Percentiles rank a stretch among this genome's conserved stretches.
Conservation (phyloP, 2,797 vertebrate genomes). For the Myotis vivesi region DNA sequence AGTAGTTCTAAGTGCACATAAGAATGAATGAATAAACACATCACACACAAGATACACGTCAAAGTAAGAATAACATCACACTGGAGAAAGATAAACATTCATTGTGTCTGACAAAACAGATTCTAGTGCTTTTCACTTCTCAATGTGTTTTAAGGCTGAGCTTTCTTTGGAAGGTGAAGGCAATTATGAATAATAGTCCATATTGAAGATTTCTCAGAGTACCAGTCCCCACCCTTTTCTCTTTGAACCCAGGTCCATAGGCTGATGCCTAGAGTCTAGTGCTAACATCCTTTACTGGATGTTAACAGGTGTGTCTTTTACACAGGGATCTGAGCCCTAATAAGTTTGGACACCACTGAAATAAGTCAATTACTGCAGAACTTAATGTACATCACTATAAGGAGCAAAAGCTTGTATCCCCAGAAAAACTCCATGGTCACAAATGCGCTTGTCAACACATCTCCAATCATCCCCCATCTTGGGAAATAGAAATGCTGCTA, state of each 20-base stretch:
- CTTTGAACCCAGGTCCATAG: background rate
- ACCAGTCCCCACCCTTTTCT: background rate
- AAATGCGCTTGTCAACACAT: background rate
- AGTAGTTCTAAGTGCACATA: background rate
- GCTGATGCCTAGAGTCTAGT: background rate
- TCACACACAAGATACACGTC: background rate
- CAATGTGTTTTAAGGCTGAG: background rate
- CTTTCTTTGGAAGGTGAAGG: background rate
- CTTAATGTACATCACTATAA: background rate
- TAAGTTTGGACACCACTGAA: background rate
- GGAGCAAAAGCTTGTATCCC: background rate
- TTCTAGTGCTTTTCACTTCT: conserved; percentile 3
- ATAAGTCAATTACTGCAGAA: background rate
- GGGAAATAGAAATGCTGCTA: conserved; percentile 47
- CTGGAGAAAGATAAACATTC: background rate
- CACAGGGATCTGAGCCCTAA: background rate
- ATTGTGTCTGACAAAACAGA: background rate
- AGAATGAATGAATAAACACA: background rate
- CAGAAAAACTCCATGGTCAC: background rate
- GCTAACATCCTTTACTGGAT: background rate
- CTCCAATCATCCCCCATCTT: background rate
- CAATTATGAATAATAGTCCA: background rate
- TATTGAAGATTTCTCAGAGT: background rate
- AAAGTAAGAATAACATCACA: background rate
- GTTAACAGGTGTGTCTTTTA: background rate